Conservation (phyloP, 2,888 invertebrate species). For the Pogonocherus hispidulus region DNA sequence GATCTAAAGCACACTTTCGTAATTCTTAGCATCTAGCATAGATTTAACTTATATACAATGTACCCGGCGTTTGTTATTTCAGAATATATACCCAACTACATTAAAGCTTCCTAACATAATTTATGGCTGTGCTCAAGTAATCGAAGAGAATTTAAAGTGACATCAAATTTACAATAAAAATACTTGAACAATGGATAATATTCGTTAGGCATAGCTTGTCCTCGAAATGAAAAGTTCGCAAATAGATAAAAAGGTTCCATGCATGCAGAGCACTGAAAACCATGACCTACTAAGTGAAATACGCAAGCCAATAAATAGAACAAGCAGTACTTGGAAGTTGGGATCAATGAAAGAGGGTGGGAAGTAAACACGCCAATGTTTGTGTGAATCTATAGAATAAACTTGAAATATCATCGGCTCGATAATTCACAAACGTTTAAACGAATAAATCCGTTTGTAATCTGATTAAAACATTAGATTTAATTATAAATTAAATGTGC, state of each 20-base stretch:
- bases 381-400: not conserved
- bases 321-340: slow-evolving; percentile 11
- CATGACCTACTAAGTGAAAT: slow-evolving; percentile 33
- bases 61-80: slow-evolving; percentile 12
- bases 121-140: not conserved
- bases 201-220: not conserved
- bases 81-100: slow-evolving; percentile 9
- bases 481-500: not conserved
- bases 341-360: slow-evolving; percentile 6
- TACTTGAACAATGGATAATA: slow-evolving; percentile 4
- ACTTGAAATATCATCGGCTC: not conserved
- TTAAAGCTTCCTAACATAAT: slow-evolving; percentile 14
- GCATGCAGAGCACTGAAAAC: slow-evolving; percentile 29
- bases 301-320: slow-evolving; percentile 10
- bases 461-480: not conserved
- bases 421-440: slow-evolving; percentile 2
- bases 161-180: slow-evolving; percentile 13
- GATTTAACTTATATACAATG: slow-evolving; percentile 7
- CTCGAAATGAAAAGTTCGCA: not conserved
- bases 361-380: not conserved
- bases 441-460: not conserved
- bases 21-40: not conserved
- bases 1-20: not conserved
- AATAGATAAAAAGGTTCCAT: slow-evolving; percentile 12
- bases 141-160: slow-evolving; percentile 8